phyloP scores from a whole-genome alignment of 2,888 invertebrate genomes.

The Criorhina ranunculi region DNA sequence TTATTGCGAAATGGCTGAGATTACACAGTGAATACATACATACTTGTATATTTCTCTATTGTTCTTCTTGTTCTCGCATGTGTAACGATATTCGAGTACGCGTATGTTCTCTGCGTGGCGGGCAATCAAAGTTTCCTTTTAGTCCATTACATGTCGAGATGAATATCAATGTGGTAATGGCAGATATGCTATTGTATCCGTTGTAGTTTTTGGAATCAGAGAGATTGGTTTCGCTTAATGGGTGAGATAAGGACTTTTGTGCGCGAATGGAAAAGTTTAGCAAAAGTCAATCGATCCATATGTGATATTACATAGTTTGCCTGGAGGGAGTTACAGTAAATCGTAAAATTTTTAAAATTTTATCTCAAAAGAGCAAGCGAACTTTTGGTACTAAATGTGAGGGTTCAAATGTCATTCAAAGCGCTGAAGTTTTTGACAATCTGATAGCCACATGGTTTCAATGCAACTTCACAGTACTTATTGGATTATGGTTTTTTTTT shows the following conservation, averaged over 20 bases:
- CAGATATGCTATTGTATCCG: conserved; percentile 49
- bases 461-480: too few species aligned
- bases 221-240: conserved; percentile 47
- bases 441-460: too few species aligned
- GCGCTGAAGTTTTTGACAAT: too few species aligned
- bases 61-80: conserved; percentile 17
- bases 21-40: conserved; percentile 45
- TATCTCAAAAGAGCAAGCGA: background rate
- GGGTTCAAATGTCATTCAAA: too few species aligned
- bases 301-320: conserved; percentile 14
- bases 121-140: conserved; percentile 63
- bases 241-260: conserved; percentile 50
- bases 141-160: conserved; percentile 72
- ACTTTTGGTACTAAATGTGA: background rate
- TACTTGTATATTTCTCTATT: conserved; percentile 5
- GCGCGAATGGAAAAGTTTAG: conserved; percentile 23
- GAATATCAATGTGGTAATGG: conserved; percentile 74
- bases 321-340: background rate
- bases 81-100: conserved; percentile 37
- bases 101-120: conserved; percentile 43
- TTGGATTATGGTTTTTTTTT: too few species aligned
- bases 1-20: conserved; percentile 69
- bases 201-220: conserved; percentile 18
- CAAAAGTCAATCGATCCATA: conserved; percentile 49
- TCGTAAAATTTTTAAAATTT: conserved; percentile 1